Conservation (phyloP, 2,888 invertebrate species). For the Hydriomena furcata region DNA sequence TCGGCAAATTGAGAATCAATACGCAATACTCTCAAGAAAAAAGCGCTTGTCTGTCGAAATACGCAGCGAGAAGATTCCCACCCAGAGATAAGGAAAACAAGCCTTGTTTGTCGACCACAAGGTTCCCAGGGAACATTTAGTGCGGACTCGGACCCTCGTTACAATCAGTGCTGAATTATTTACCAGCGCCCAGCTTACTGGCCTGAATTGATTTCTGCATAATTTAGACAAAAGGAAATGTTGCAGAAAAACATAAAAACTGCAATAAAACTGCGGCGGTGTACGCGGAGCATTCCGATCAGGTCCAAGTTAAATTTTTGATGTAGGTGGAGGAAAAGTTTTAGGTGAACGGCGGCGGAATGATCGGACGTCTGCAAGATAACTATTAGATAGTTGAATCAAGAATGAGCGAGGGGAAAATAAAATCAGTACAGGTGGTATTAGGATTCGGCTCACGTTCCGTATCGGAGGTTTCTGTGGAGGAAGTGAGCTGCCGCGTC, state of each 20-base stretch:
- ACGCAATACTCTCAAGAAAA: slow-evolving; percentile 43
- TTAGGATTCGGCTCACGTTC: slow-evolving; percentile 76
- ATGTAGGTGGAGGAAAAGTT: slow-evolving; percentile 29
- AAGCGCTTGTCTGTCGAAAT: slow-evolving; percentile 44
- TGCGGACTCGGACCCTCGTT: slow-evolving; percentile 71
- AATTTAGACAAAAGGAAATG: slow-evolving; percentile 69
- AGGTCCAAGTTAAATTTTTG: slow-evolving; percentile 41
- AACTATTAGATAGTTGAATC: slow-evolving; percentile 77
- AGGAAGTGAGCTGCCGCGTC: slow-evolving; percentile 58
- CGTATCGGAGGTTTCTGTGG: slow-evolving; percentile 70
- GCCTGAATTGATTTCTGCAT: slow-evolving; percentile 78
- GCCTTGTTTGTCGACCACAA: slow-evolving; percentile 60
- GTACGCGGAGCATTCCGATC: no score
- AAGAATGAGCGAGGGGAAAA: slow-evolving; percentile 72
- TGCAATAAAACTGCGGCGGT: slow-evolving; percentile 50
- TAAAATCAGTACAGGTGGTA: slow-evolving; percentile 78
- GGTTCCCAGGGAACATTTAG: slow-evolving; percentile 70
- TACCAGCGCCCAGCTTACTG: slow-evolving; percentile 68
- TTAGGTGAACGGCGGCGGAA: slow-evolving; percentile 38
- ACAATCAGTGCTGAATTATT: slow-evolving; percentile 79
- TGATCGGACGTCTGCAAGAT: slow-evolving; percentile 58
- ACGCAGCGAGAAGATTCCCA: slow-evolving; percentile 51
- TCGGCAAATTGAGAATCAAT: slow-evolving; percentile 48
- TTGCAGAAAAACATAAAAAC: slow-evolving; percentile 58
- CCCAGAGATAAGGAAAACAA: slow-evolving; percentile 61